phyloP scores from a whole-genome alignment of 2,113 vertebrate species.

The Pyxicephalus adspersus region DNA sequence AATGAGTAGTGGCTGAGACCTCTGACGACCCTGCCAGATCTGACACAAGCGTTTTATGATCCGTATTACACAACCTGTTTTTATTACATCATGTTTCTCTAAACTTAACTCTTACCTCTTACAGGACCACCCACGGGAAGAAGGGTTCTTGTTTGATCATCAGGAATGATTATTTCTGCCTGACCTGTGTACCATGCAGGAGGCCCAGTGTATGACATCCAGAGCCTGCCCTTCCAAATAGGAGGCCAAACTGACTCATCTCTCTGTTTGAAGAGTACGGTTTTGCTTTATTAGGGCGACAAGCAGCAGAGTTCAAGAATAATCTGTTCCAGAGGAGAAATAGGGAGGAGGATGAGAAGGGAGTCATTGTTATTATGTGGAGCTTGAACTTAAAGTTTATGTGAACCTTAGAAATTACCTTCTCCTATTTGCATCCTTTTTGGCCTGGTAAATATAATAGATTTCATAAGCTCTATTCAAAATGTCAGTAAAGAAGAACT shows the following conservation, averaged over 20 bases:
- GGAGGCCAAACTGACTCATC: background rate
- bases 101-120: slow-evolving; percentile 36
- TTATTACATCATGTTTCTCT: slow-evolving; percentile 32
- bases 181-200: background rate
- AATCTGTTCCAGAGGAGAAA: background rate
- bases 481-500: too few species aligned
- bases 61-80: slow-evolving; percentile 22
- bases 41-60: slow-evolving; percentile 26
- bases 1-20: slow-evolving; percentile 1
- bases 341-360: background rate
- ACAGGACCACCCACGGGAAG: slow-evolving; percentile 37
- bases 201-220: background rate
- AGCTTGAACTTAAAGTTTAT: too few species aligned
- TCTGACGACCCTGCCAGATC: slow-evolving; percentile 24
- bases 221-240: background rate
- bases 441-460: too few species aligned
- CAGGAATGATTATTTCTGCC: slow-evolving; percentile 21
- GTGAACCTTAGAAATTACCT: too few species aligned
- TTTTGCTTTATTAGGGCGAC: background rate
- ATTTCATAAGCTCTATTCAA: too few species aligned
- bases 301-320: background rate
- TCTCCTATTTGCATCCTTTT: too few species aligned
- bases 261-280: background rate
- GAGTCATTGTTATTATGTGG: too few species aligned
- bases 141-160: slow-evolving; percentile 9